phyloP scores from a whole-genome alignment of 1,140 invertebrate species.

The Brachionus paranguensis region DNA sequence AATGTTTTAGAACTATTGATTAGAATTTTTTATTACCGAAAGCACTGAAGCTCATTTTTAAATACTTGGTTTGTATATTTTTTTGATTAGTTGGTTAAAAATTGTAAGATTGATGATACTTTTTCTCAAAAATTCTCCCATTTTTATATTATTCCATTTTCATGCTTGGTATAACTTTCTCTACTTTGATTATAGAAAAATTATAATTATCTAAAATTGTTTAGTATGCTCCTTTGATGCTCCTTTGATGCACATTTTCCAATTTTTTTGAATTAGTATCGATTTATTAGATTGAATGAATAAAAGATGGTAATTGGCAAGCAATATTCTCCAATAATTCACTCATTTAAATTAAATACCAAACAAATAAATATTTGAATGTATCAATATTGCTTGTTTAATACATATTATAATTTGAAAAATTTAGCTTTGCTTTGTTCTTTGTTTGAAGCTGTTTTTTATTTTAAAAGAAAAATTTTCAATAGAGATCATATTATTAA shows the following conservation, averaged over 20 bases:
- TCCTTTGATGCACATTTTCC: background rate
- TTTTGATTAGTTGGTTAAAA: background rate
- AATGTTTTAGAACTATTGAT: background rate
- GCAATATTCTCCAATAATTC: background rate
- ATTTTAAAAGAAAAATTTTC: background rate
- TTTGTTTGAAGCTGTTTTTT: too few relatives aligned
- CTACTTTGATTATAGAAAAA: background rate
- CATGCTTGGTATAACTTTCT: background rate
- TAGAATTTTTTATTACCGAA: background rate
- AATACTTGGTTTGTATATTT: background rate
- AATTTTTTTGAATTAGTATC: background rate
- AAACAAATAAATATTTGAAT: background rate
- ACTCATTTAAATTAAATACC: background rate
- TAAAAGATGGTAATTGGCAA: background rate
- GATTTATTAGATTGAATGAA: background rate
- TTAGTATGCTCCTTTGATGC: too few relatives aligned
- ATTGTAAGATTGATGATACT: background rate
- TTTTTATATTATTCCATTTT: background rate
- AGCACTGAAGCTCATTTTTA: background rate
- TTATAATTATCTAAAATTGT: background rate
- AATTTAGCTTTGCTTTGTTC: background rate
- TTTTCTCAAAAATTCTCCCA: background rate
- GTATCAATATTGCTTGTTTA: background rate
- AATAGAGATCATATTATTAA: too few relatives aligned
- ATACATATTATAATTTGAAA: too few relatives aligned